Evolutionary conservation across 2,113 vertebrate species (phyloP).

Genomic region (Vulpes ferrilata): DNA sequence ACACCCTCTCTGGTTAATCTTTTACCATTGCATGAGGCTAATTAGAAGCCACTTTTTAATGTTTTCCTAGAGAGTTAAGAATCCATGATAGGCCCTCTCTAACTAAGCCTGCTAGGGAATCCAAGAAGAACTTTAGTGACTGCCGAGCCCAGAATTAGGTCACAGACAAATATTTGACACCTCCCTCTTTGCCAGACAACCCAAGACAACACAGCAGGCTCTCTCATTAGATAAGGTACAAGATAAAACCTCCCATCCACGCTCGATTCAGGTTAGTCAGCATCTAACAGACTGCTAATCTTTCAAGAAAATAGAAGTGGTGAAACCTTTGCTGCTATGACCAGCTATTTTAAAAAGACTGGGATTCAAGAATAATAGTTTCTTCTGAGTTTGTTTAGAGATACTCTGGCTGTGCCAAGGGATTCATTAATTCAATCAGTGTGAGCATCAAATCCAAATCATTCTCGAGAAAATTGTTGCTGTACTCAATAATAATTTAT

Average conservation of each 20-base stretch:
- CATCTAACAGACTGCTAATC: slow-evolving; percentile 79
- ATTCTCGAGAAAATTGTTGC: not conserved
- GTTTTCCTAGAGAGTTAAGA: slow-evolving; percentile 87
- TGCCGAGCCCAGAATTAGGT: slow-evolving; percentile 73
- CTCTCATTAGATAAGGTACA: slow-evolving; percentile 76
- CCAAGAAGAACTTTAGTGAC: slow-evolving; percentile 65
- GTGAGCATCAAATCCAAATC: slow-evolving; percentile 9
- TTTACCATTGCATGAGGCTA: slow-evolving; percentile 80
- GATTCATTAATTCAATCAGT: slow-evolving; percentile 18
- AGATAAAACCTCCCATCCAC: slow-evolving; percentile 82
- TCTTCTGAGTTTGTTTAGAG: not conserved
- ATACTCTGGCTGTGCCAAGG: not conserved
- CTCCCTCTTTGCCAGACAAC: slow-evolving; percentile 77
- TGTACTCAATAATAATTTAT: slow-evolving; percentile 37
- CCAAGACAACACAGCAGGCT: slow-evolving; percentile 85
- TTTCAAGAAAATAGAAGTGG: slow-evolving; percentile 82
- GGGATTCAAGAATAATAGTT: not conserved
- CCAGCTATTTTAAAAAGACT: slow-evolving; percentile 40
- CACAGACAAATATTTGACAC: slow-evolving; percentile 87
- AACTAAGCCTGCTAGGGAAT: slow-evolving; percentile 77
- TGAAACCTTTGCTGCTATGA: slow-evolving; percentile 38
- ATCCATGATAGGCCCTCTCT: slow-evolving; percentile 78
- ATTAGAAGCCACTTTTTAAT: slow-evolving; percentile 84
- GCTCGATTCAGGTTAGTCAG: slow-evolving; percentile 78
- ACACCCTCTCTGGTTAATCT: slow-evolving; percentile 69